phyloP scores from a whole-genome alignment of 92 coral and sea anemone genomes.

The Palythoa grandis region DNA sequence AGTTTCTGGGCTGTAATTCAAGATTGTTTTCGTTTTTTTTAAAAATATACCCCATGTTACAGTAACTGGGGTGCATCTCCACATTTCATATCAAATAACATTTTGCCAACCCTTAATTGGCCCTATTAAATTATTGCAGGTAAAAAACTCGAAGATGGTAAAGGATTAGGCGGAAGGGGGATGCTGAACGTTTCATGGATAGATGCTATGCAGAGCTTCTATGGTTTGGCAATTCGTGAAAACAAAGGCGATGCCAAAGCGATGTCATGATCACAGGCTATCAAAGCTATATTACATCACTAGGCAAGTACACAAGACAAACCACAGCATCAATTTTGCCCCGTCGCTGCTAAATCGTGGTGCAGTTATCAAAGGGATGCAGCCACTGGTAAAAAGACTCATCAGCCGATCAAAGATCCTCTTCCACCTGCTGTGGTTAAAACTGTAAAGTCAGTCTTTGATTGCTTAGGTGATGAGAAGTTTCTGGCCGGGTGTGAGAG shows the following conservation, averaged over 20 bases:
- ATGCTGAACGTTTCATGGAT: slow-evolving; percentile 47
- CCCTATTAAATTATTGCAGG: neutral
- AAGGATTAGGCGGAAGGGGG: slow-evolving; percentile 50
- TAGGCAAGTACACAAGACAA: slow-evolving; percentile 49
- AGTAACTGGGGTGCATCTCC: neutral
- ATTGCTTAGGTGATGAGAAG: slow-evolving; percentile 56
- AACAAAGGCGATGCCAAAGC: slow-evolving; percentile 55
- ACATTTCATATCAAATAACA: neutral
- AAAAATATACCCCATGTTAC: neutral
- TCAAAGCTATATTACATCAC: slow-evolving; percentile 57
- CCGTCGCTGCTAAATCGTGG: slow-evolving; percentile 52
- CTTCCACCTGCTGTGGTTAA: slow-evolving; percentile 49
- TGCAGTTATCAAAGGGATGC: slow-evolving; percentile 63
- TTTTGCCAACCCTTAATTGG: neutral
- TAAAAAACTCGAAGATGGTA: slow-evolving; percentile 59
- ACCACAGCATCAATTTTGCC: slow-evolving; percentile 62
- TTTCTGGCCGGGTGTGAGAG: slow-evolving; percentile 57
- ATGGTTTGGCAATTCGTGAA: slow-evolving; percentile 18
- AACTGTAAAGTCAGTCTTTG: slow-evolving; percentile 55
- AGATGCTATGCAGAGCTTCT: slow-evolving; percentile 59
- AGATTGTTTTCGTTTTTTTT: neutral
- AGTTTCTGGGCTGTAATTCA: neutral
- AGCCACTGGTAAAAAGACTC: slow-evolving; percentile 8
- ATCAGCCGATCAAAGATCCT: slow-evolving; percentile 43
- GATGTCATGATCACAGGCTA: slow-evolving; percentile 58